Conservation (phyloP, 2,888 invertebrate genomes). For the Mythimna albipuncta region DNA sequence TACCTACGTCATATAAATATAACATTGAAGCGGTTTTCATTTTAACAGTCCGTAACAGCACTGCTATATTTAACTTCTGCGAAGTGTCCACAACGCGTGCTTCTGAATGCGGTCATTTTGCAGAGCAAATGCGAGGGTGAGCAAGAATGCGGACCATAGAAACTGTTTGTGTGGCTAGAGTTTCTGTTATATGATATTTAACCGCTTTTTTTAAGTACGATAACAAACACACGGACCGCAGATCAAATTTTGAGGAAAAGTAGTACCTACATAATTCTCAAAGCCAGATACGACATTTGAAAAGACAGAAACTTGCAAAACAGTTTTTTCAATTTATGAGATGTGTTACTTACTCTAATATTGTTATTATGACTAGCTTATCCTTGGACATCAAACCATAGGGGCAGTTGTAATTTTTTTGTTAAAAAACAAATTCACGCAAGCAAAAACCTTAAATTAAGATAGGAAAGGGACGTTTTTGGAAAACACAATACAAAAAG, state of each 20-base stretch:
- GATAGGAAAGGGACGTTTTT: background rate
- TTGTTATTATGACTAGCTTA: too few relatives aligned
- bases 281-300: background rate
- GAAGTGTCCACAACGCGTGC: constrained; percentile 41
- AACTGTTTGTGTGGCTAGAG: constrained; percentile 68
- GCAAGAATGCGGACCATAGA: constrained; percentile 66
- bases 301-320: background rate
- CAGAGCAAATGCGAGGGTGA: constrained; percentile 62
- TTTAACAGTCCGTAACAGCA: constrained; percentile 17
- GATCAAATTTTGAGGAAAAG: background rate
- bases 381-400: too few relatives aligned
- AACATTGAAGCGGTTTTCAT: constrained; percentile 44
- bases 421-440: too few relatives aligned
- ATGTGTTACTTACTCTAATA: too few relatives aligned
- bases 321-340: background rate
- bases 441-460: too few relatives aligned
- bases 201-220: constrained; percentile 53
- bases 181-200: constrained; percentile 61
- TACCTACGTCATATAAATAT: constrained; percentile 50
- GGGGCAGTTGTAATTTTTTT: too few relatives aligned
- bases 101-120: constrained; percentile 71
- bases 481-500: background rate
- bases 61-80: constrained; percentile 42
- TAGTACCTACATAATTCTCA: background rate
- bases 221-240: background rate